Evolutionary conservation across 2,113 vertebrate genomes (phyloP).

Genomic region (Melanocharis versteri): DNA sequence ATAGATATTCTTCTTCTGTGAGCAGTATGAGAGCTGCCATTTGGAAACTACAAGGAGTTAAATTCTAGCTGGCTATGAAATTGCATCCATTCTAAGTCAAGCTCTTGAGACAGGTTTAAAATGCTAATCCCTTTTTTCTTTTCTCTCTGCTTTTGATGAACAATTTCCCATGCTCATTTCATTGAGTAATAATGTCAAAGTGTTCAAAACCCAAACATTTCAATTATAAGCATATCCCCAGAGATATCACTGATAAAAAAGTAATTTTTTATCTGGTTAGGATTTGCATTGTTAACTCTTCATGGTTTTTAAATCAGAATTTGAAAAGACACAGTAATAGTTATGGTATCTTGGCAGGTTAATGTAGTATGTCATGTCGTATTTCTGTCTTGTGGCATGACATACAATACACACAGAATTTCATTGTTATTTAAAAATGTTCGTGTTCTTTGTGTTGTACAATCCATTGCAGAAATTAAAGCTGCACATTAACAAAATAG

Average conservation of each 20-base stretch:
- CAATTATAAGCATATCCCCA: slow-evolving; percentile 49
- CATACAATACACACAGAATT: background rate
- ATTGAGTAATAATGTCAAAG: slow-evolving; percentile 62
- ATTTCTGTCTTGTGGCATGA: slow-evolving; percentile 19
- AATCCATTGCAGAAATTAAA: background rate
- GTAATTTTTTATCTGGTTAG: slow-evolving; percentile 59
- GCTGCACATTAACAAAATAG: background rate
- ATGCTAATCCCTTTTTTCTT: slow-evolving; percentile 29
- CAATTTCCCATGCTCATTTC: slow-evolving; percentile 68
- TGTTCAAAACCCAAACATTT: slow-evolving; percentile 63
- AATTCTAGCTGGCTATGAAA: slow-evolving; percentile 58
- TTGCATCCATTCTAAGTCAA: slow-evolving; percentile 53
- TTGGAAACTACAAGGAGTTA: slow-evolving; percentile 42
- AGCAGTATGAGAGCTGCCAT: background rate
- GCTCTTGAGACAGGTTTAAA: slow-evolving; percentile 52
- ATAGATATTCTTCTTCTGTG: background rate
- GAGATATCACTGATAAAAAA: slow-evolving; percentile 57
- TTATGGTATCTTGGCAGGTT: slow-evolving; percentile 25
- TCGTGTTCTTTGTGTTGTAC: background rate
- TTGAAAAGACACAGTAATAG: background rate
- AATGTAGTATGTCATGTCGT: slow-evolving; percentile 10
- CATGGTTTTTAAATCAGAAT: slow-evolving; percentile 33
- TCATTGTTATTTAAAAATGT: background rate
- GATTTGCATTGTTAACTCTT: slow-evolving; percentile 63
- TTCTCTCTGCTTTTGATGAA: slow-evolving; percentile 46